Percentiles rank a stretch among this genome's conserved stretches.
These are phyloP conservation scores for Apodemia zela DNA, from an alignment of 2,888 invertebrate genomes.

Conservation along the genomic window DNA sequence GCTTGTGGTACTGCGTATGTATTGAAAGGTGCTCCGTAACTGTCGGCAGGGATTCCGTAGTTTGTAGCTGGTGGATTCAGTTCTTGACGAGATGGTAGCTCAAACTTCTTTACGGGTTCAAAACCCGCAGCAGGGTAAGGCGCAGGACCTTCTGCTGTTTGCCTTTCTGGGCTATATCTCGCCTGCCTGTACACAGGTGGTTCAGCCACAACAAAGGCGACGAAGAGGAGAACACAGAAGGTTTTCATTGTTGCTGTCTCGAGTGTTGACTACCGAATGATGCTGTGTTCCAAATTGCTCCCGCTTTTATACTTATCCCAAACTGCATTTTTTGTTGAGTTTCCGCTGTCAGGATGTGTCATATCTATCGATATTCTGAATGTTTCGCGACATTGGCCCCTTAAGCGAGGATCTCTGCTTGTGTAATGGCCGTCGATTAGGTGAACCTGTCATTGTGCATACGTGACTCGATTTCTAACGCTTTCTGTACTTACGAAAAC, in stretches of 20 bases:
- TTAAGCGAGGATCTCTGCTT: constrained; percentile 61
- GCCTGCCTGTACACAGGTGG: constrained; percentile 53
- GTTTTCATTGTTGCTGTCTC: constrained; percentile 59
- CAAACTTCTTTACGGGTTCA: constrained; percentile 57
- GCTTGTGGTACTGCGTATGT: constrained; percentile 54
- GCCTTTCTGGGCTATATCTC: constrained; percentile 51
- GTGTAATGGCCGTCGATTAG: constrained; percentile 69
- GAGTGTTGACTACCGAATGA: constrained; percentile 61
- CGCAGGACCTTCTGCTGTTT: constrained; percentile 44
- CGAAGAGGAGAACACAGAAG: constrained; percentile 55
- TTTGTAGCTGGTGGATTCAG: constrained; percentile 53
- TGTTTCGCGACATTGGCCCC: constrained; percentile 71
- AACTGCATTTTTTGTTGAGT: constrained; percentile 44
- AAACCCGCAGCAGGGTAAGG: constrained; percentile 66
- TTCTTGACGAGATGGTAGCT: constrained; percentile 57
- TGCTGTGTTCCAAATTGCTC: constrained; percentile 44
- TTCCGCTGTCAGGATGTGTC: constrained; percentile 69
- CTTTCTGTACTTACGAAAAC: constrained; percentile 53
- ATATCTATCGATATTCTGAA: constrained; percentile 68
- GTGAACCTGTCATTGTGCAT: constrained; percentile 62
- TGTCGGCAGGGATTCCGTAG: constrained; percentile 62
- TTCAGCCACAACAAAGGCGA: constrained; percentile 55
- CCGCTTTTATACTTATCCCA: constrained; percentile 60
- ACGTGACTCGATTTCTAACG: constrained; percentile 55
- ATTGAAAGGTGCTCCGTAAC: constrained; percentile 63